Base-by-base conservation (phyloP, 2,113 vertebrate species). In the Columbina picui region DNA sequence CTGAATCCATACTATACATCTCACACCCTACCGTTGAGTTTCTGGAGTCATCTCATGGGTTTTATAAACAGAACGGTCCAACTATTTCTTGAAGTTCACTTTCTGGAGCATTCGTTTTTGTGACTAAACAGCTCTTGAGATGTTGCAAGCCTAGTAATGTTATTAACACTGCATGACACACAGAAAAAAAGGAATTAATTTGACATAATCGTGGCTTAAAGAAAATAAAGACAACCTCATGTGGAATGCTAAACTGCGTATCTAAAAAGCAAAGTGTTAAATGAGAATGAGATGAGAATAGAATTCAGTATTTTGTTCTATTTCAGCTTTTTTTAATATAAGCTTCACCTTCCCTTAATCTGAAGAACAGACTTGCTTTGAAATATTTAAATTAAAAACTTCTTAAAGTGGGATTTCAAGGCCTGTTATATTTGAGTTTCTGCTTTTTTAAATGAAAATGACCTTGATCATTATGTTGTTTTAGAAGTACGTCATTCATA, bases 221-320 rank as follows among this genome's bases (percentile, higher is more conserved):
- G 79, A 87, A 94, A 89, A 94, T 95, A 96, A 74, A 86, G 85
- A 92, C 93, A 69, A 90, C 80, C 50, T 90, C 81, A 20, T 26
- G 79, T 76, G 55, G 65, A 88, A 95, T 90, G 92, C 75, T 94
- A 84, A 95, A 95, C 85, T 67, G 83, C 68, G 3, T 86, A 68
- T 70, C 77, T 60, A 91, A 97, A 81, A 92, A 92, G 93, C 59
- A 94, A 92, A 97, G 90, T 93, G 90, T 90, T 97, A 94, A 95
- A 83, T 67, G 43, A 91, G 63, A 91, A 27, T 61, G 86, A 59
- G 91, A 93, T 87, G 93, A 93, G 80, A 92, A 70, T 7, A 94
- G 83, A 96, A 96, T 89, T 92, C 73, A 85, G 83, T 87, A 78
- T 84, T 89, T 93, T 83, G 75, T 76, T 90, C 85, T 84, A 56